Evolutionary conservation across 2,113 vertebrate species (phyloP).

Genomic region (Myrmecophaga tridactyla): DNA sequence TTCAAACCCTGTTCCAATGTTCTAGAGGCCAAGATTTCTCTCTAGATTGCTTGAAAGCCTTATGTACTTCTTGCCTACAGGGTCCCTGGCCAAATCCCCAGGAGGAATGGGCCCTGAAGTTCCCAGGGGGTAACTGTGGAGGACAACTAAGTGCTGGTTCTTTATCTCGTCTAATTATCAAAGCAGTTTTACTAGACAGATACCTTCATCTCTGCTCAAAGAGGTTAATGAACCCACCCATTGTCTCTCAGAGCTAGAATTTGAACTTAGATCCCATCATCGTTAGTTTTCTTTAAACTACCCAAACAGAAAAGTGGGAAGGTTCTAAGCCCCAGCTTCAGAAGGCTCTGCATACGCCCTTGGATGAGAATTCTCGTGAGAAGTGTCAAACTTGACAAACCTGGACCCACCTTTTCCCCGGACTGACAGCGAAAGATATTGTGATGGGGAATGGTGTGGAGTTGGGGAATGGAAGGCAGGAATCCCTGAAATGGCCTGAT

Average conservation of each 20-base stretch:
- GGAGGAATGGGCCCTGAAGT: not conserved
- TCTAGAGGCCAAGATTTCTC: not conserved
- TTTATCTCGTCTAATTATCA: not conserved
- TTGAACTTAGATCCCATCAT: not conserved
- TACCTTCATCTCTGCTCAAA: not conserved
- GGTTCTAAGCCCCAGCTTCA: fast-evolving
- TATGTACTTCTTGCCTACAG: not conserved
- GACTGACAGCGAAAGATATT: not conserved
- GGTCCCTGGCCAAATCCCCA: not conserved
- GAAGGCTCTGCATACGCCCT: not conserved
- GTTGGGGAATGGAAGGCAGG: not conserved
- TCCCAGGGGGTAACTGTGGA: not conserved
- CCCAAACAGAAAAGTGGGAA: not conserved
- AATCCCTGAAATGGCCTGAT: fast-evolving
- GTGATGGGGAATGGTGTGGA: not conserved
- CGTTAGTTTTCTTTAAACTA: not conserved
- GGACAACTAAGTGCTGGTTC: not conserved
- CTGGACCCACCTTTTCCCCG: not conserved
- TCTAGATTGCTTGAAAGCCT: not conserved
- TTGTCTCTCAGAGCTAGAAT: not conserved
- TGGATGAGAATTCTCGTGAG: not conserved
- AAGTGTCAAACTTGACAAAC: not conserved
- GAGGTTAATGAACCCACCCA: not conserved
- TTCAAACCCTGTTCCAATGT: not conserved
- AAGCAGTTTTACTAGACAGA: not conserved